Evolutionary conservation across 2,113 vertebrate species (phyloP), one percentile per base, ranked within the genome.

Genomic region (Dicerorhinus sumatrensis): DNA sequence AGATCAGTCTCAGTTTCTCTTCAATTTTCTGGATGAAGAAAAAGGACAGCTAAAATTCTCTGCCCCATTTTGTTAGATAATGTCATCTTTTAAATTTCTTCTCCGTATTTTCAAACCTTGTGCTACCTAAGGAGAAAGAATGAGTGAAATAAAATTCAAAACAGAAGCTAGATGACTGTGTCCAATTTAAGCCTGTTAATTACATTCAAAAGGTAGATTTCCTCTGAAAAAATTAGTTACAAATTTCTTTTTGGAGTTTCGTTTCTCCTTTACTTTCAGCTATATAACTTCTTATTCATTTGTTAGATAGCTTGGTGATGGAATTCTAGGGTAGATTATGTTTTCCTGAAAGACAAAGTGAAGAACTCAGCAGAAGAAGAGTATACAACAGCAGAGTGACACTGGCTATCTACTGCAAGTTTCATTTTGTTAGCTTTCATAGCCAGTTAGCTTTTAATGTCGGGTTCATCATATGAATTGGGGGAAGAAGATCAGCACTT

Each of bases 401-500:
- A 3, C 48, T 29, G 67, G 29, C 63, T 70, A 33, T 93, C 89
- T 42, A 20, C 88, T 36, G 31, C 42, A 63, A 77, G 96, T 86
- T 92, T 97, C 92, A 83, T 90, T 96, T 92, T 89, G 96, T 94
- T 94, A 96, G 87, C 73, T 97, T 95, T 94, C 95, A 83, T 84
- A 97, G 96, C 89, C 82, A 91, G 76, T 91, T 93, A 92, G 85
- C 70, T 91, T 91, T 97, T 94, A 97, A 97, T 63, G 94, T 36
- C 1, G 3, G 72, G 97, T 96, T 96, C 92, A 95, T 79, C 72
- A 4, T 79, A 82, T 46, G 87, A 93, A 95, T 62, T 89, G 87
- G 94, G 96, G 94, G 83, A 90, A 92, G 96, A 85, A 46, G 76
- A 72, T 85, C 75, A 97, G 87, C 90, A 81, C 51, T 82, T 94